Conservation (phyloP, 1,140 invertebrate species). For the Magallana angulata region DNA sequence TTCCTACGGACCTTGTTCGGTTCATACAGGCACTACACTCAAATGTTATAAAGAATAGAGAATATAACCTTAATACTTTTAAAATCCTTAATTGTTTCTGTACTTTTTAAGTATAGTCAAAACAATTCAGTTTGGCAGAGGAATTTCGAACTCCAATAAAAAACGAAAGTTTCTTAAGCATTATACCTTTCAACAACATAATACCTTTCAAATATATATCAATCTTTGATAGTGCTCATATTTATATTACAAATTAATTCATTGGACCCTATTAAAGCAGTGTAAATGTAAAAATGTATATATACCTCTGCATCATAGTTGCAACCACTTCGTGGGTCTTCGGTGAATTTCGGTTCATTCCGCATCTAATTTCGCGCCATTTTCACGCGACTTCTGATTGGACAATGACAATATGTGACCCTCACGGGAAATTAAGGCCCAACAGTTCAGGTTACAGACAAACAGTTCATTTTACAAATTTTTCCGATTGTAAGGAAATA, state of each 20-base stretch:
- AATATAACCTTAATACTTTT: background rate
- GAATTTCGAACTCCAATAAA: no score
- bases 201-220: background rate
- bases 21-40: conserved; percentile 2
- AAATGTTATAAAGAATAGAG: background rate
- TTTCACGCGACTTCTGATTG: background rate
- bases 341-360: conserved; percentile 4
- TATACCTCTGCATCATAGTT: background rate
- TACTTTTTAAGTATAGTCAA: background rate
- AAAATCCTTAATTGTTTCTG: background rate
- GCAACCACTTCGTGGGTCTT: conserved; percentile 12
- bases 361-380: background rate
- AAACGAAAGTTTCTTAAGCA: no score
- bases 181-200: no score
- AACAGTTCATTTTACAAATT: background rate
- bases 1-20: background rate
- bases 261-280: background rate
- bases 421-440: background rate
- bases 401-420: conserved; percentile 1
- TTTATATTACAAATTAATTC: conserved; percentile 16
- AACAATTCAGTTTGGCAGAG: no score
- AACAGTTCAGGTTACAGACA: conserved; percentile 11
- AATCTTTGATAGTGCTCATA: background rate
- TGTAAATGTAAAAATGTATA: conserved; percentile 5
- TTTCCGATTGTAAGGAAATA: background rate